These are phyloP conservation scores for Triplophysa rosa DNA, from an alignment of 2,113 vertebrate genomes.

Conservation along the genomic window DNA sequence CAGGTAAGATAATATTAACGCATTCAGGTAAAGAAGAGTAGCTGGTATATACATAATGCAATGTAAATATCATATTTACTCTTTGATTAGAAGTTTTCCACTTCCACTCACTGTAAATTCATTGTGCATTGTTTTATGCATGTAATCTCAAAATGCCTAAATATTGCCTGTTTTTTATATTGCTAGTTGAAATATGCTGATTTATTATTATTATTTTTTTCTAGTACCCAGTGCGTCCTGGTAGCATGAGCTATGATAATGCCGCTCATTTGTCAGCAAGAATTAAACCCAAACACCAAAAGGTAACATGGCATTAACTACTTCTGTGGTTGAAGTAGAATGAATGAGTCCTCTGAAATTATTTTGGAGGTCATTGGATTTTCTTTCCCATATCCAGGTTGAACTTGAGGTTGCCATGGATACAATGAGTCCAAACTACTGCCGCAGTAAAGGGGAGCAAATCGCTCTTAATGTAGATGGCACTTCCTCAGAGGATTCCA, in stretches of 20 bases:
- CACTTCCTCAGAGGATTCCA: slow-evolving; percentile 82
- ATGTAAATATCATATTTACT: not conserved
- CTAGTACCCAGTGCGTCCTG: slow-evolving; percentile 93
- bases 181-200: not conserved
- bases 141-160: too few relatives aligned
- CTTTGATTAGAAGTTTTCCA: not conserved
- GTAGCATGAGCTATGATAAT: slow-evolving; percentile 89
- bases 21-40: not conserved
- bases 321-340: not conserved
- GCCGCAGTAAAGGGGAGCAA: slow-evolving; percentile 96
- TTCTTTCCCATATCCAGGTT: slow-evolving; percentile 68
- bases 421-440: slow-evolving; percentile 92
- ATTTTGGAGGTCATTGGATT: not conserved
- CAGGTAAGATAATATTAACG: slow-evolving; percentile 77
- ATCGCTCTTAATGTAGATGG: slow-evolving; percentile 96
- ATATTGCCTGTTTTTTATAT: too few relatives aligned
- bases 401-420: slow-evolving; percentile 91
- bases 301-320: slow-evolving; percentile 69
- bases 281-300: slow-evolving; percentile 98
- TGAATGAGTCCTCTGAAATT: not conserved
- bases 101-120: too few relatives aligned
- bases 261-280: slow-evolving; percentile 86
- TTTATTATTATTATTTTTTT: slow-evolving; percentile 25
- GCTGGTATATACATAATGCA: not conserved
- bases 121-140: too few relatives aligned